phyloP scores from a whole-genome alignment of 2,888 invertebrate species.

The Myopa testacea region DNA sequence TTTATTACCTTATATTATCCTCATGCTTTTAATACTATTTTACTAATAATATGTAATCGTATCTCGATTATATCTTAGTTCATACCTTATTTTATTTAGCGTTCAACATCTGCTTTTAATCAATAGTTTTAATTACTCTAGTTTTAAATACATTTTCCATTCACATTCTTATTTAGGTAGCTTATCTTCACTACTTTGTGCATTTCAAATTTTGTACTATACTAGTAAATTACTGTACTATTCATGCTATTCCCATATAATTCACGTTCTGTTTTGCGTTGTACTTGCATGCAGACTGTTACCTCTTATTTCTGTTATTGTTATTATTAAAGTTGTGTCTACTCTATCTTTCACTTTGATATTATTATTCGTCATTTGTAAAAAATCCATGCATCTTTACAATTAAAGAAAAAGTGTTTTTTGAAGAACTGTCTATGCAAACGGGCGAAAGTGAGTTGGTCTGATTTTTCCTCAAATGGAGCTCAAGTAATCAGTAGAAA shows the following conservation, averaged over 20 bases:
- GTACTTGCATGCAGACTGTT: not conserved
- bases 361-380: slow-evolving; percentile 24
- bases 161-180: no score
- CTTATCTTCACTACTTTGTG: not conserved
- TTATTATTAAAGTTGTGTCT: not conserved
- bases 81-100: no score
- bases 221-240: no score
- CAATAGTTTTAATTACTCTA: no score
- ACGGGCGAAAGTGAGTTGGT: not conserved
- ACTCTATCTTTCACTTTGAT: not conserved
- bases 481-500: not conserved
- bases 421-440: slow-evolving; percentile 29
- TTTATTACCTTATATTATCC: no score
- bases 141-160: no score
- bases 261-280: not conserved
- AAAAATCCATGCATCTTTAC: not conserved
- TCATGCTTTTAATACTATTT: no score
- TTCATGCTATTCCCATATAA: no score
- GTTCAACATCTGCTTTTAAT: no score
- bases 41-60: no score
- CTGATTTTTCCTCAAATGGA: not conserved
- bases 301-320: not conserved
- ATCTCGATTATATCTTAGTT: no score
- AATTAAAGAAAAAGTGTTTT: slow-evolving; percentile 33
- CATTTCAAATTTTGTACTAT: no score